A percentile compares a stretch with the other conserved stretches of the same genome.
phyloP scores from a whole-genome alignment of 1,140 invertebrate genomes.

The Forficula auricularia region DNA sequence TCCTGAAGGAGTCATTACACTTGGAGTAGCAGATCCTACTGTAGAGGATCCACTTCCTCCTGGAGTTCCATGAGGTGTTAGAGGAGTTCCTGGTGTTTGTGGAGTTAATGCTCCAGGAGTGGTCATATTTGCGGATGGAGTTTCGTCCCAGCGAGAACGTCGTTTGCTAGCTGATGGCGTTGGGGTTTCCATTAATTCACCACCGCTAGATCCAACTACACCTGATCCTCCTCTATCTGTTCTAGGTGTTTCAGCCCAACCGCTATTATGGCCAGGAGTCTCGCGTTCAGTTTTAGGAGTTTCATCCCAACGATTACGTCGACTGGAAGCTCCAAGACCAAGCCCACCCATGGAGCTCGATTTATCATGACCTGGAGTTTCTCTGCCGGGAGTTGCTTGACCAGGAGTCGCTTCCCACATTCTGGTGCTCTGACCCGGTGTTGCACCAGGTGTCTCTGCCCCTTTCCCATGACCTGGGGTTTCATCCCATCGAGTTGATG shows the following conservation, averaged over 20 bases:
- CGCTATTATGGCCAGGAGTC: constrained; percentile 83
- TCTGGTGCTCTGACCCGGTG: constrained; percentile 65
- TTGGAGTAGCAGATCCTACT: constrained; percentile 31
- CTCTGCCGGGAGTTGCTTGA: constrained; percentile 68
- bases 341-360: constrained; percentile 18
- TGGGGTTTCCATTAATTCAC: constrained; percentile 63
- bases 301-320: constrained; percentile 97
- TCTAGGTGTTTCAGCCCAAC: constrained; percentile 94
- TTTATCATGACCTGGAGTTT: constrained; percentile 73
- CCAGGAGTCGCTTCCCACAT: constrained; percentile 93
- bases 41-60: constrained; percentile 29
- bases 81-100: constrained; percentile 40
- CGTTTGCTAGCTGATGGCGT: constrained; percentile 86
- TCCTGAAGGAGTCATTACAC: constrained; percentile 51
- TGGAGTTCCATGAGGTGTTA: constrained; percentile 48
- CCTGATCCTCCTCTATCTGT: constrained; percentile 61
- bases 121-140: constrained; percentile 51
- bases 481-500: constrained; percentile 82
- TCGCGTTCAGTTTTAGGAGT: constrained; percentile 94
- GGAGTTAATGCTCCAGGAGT: constrained; percentile 33
- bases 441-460: constrained; percentile 80
- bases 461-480: constrained; percentile 82
- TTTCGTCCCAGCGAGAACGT: constrained; percentile 93
- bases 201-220: constrained; percentile 23
- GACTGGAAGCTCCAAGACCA: constrained; percentile 31